Conservation (phyloP, 2,113 vertebrate species). For the Eolophus roseicapilla region DNA sequence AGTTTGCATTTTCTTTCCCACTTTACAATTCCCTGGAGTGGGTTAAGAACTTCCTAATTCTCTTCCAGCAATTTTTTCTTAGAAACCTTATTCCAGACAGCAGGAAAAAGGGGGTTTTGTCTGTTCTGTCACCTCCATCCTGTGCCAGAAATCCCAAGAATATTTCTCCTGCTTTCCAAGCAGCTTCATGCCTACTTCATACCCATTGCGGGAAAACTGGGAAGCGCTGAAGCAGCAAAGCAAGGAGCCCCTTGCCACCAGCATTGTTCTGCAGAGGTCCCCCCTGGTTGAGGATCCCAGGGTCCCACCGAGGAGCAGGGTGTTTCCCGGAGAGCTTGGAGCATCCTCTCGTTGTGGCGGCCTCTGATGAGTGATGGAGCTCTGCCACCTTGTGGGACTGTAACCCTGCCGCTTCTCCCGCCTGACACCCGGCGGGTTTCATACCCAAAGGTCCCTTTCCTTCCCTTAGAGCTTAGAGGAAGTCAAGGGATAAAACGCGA, state of each 20-base stretch:
- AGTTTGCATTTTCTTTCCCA: not conserved
- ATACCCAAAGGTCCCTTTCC: not conserved
- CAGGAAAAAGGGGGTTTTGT: not conserved
- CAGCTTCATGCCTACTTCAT: accelerated
- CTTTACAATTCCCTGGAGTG: not conserved
- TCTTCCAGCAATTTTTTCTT: not conserved
- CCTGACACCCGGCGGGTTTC: not conserved
- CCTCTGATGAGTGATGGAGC: not conserved
- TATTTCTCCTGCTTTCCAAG: not conserved
- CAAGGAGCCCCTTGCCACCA: not conserved
- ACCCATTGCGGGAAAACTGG: accelerated
- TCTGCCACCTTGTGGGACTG: slow-evolving; percentile 55
- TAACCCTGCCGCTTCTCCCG: not conserved
- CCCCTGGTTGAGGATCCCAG: not conserved
- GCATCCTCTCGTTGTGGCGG: accelerated
- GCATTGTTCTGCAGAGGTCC: accelerated
- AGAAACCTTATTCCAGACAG: not conserved
- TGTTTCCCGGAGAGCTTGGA: accelerated
- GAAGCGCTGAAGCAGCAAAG: not conserved
- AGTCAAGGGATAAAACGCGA: accelerated
- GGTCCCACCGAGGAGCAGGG: not conserved
- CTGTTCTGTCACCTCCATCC: accelerated
- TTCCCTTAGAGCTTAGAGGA: not conserved
- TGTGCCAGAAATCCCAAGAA: not conserved
- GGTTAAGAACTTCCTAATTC: not conserved